Evolutionary conservation across 2,113 vertebrate species (phyloP).

Genomic region (Sigmodon hispidus): DNA sequence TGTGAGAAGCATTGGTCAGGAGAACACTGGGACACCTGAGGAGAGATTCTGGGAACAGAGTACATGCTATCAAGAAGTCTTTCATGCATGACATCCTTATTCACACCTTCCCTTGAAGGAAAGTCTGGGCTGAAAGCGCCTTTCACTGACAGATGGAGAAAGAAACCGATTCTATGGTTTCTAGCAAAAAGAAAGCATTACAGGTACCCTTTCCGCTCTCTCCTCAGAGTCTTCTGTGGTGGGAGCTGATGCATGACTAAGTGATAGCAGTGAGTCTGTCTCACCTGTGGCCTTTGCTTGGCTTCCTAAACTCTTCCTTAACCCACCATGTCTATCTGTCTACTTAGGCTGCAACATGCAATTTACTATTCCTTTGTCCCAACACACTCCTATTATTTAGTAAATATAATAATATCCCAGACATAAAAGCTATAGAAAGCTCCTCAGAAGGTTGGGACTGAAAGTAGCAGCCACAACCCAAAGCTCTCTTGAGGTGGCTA

Average conservation of each 20-base stretch:
- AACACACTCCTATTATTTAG: not conserved
- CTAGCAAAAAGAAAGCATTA: not conserved
- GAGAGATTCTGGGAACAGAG: constrained; percentile 59
- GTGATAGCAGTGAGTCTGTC: not conserved
- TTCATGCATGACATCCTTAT: constrained; percentile 7
- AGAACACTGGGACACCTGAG: constrained; percentile 52
- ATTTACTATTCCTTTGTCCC: not conserved
- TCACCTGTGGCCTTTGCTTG: not conserved
- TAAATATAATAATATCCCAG: constrained; percentile 7
- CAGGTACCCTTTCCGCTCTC: not conserved
- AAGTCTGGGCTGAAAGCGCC: constrained; percentile 26
- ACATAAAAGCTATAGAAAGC: constrained; percentile 2
- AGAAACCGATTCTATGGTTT: not conserved
- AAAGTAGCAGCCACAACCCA: not conserved
- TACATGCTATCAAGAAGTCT: constrained; percentile 46
- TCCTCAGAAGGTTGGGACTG: not conserved
- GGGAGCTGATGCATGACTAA: not conserved
- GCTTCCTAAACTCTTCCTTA: not conserved
- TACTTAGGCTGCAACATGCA: not conserved
- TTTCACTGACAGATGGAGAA: constrained; percentile 21
- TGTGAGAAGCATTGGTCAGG: constrained; percentile 12
- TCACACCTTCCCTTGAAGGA: constrained; percentile 57
- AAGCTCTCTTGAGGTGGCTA: not conserved
- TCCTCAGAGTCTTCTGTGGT: not conserved
- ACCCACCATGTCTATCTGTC: not conserved